These are phyloP conservation scores for Euproctis similis DNA, from an alignment of 2,888 invertebrate genomes.

Conservation along the genomic window DNA sequence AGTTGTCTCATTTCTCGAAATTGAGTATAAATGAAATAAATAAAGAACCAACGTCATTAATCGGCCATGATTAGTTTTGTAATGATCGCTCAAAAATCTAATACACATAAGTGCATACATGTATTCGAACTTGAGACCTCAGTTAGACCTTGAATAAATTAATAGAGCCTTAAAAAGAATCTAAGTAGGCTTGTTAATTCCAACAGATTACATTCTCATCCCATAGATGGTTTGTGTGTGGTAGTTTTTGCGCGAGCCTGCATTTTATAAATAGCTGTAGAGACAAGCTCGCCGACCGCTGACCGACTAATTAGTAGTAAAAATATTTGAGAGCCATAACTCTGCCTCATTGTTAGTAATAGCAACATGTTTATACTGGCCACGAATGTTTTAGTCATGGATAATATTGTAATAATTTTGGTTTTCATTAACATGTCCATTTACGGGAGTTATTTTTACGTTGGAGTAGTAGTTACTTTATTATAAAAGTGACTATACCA, in stretches of 20 bases:
- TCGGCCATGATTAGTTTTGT: no score
- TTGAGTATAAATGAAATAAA: no score
- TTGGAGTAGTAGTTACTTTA: neutral
- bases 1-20: no score
- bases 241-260: constrained; percentile 26
- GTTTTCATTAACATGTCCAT: constrained; percentile 1
- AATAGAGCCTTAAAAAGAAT: no score
- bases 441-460: neutral
- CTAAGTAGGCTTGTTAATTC: neutral
- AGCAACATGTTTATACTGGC: constrained; percentile 2
- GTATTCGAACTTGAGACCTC: no score
- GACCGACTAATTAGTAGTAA: constrained; percentile 21
- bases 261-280: constrained; percentile 30
- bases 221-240: constrained; percentile 23
- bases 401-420: constrained; percentile 1
- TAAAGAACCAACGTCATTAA: no score
- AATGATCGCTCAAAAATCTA: no score
- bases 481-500: no score
- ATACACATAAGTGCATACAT: no score
- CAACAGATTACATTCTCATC: constrained; percentile 9
- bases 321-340: constrained; percentile 14
- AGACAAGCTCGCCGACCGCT: constrained; percentile 4
- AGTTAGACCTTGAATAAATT: no score
- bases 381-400: constrained; percentile 2
- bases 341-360: neutral